phyloP scores from a whole-genome alignment of 2,888 invertebrate species.

The Agonum fuliginosum region DNA sequence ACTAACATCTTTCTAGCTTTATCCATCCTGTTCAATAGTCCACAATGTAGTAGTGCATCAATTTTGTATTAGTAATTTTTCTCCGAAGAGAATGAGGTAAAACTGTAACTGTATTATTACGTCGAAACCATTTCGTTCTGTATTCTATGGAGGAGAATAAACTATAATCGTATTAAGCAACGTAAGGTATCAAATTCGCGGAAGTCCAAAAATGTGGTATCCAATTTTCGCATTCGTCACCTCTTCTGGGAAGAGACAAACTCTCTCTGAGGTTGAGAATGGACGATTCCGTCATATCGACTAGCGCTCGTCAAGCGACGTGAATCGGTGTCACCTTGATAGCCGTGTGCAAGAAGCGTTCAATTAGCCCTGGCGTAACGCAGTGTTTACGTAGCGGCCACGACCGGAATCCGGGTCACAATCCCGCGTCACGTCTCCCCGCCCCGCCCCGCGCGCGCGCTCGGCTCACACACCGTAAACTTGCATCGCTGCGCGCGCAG shows the following conservation, averaged over 20 bases:
- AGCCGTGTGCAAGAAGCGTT: slow-evolving; percentile 33
- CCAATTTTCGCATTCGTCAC: neutral
- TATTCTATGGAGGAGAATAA: too few relatives aligned
- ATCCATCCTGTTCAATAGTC: too few relatives aligned
- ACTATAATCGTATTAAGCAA: too few relatives aligned
- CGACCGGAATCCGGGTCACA: slow-evolving; percentile 34
- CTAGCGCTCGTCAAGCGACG: neutral
- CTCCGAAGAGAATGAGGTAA: too few relatives aligned
- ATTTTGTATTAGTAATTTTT: too few relatives aligned
- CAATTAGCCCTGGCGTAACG: slow-evolving; percentile 39
- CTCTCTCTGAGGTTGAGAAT: neutral
- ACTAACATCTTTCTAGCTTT: too few relatives aligned
- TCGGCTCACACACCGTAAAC: slow-evolving; percentile 3
- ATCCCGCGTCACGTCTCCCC: slow-evolving; percentile 23
- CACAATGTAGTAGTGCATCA: too few relatives aligned
- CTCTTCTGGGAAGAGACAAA: neutral
- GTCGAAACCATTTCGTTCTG: too few relatives aligned
- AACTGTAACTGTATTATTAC: too few relatives aligned
- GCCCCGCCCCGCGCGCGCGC: slow-evolving; percentile 44
- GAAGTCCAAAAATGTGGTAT: neutral
- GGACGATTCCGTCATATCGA: slow-evolving; percentile 32
- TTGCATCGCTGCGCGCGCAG: slow-evolving; percentile 51
- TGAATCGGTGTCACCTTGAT: slow-evolving; percentile 40
- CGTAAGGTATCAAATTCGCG: too few relatives aligned
- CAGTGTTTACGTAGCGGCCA: slow-evolving; percentile 45